Conservation (phyloP, 2,888 invertebrate species). For the Volucella inanis region DNA sequence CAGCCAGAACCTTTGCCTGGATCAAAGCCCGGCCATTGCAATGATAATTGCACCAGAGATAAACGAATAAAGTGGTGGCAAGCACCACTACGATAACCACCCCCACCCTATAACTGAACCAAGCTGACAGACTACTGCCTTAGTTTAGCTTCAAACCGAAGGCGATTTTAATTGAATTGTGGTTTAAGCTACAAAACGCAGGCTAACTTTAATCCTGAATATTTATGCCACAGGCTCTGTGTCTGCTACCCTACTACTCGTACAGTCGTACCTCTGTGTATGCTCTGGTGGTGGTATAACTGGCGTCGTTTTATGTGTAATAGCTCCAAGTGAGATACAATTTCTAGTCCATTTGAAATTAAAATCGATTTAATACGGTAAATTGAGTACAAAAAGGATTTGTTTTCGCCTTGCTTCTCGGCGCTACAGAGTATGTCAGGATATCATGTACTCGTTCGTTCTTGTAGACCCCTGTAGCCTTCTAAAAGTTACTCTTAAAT, state of each 20-base stretch:
- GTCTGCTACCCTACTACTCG: background rate
- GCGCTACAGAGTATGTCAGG: background rate
- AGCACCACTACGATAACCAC: background rate
- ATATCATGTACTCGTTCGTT: background rate
- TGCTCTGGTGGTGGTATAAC: slow-evolving; percentile 9
- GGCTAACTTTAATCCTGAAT: slow-evolving; percentile 71
- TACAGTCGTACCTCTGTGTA: background rate
- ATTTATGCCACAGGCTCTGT: slow-evolving; percentile 63
- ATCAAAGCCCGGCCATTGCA: slow-evolving; percentile 36
- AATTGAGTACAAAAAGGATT: slow-evolving; percentile 66
- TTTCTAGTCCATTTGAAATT: slow-evolving; percentile 71
- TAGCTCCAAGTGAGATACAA: slow-evolving; percentile 52
- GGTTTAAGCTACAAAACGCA: slow-evolving; percentile 62
- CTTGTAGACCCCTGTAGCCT: background rate
- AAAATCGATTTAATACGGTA: slow-evolving; percentile 73
- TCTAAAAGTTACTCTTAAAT: background rate
- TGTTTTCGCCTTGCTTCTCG: slow-evolving; percentile 46
- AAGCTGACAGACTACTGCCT: slow-evolving; percentile 8
- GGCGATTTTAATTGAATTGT: slow-evolving; percentile 74
- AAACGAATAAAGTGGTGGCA: slow-evolving; percentile 35
- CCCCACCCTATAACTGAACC: background rate
- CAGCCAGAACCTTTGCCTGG: slow-evolving; percentile 3
- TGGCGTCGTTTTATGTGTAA: slow-evolving; percentile 16
- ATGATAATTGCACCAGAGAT: slow-evolving; percentile 63
- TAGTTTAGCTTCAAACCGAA: slow-evolving; percentile 53